Percentiles rank a stretch among this genome's conserved stretches.
These are phyloP conservation scores for Drosophila arawakana DNA, from an alignment of 1,140 invertebrate species.

Conservation along the genomic window DNA sequence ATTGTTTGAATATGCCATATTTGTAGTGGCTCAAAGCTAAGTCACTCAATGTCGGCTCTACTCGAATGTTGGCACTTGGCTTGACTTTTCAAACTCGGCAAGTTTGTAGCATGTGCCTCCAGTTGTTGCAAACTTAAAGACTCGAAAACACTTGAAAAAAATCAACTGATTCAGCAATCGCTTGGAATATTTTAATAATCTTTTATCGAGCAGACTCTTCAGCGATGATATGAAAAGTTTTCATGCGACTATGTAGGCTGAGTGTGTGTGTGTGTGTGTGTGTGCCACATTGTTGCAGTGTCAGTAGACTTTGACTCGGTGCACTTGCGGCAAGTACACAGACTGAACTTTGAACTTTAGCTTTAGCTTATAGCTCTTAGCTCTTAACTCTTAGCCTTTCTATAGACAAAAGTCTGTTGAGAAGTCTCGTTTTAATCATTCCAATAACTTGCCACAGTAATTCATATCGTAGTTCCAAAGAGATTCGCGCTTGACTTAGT, in stretches of 20 bases:
- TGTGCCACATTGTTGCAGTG: slow-evolving; percentile 66
- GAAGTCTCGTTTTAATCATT: slow-evolving; percentile 60
- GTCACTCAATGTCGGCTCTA: slow-evolving; percentile 38
- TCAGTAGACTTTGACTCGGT: slow-evolving; percentile 57
- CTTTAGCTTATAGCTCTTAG: slow-evolving; percentile 16
- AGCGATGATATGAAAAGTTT: slow-evolving; percentile 38
- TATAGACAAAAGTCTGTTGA: too few species aligned
- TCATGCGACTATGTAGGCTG: slow-evolving; percentile 1
- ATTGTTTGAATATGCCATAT: background rate
- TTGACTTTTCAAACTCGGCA: slow-evolving; percentile 46
- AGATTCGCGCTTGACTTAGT: background rate
- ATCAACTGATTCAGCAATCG: slow-evolving; percentile 67
- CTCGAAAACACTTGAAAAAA: slow-evolving; percentile 56
- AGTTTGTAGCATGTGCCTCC: slow-evolving; percentile 25
- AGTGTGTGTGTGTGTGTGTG: slow-evolving; percentile 17
- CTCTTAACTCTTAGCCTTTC: slow-evolving; percentile 23
- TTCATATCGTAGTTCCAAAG: background rate
- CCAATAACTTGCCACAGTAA: slow-evolving; percentile 42
- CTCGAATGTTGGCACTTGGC: slow-evolving; percentile 46
- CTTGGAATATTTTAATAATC: slow-evolving; percentile 81
- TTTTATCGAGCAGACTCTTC: slow-evolving; percentile 63
- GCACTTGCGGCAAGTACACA: slow-evolving; percentile 56
- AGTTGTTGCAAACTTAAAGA: slow-evolving; percentile 22
- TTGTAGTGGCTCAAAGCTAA: background rate
- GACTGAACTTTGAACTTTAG: slow-evolving; percentile 63